Conservation (phyloP, 2,797 vertebrate species). For the Manis pentadactyla region DNA sequence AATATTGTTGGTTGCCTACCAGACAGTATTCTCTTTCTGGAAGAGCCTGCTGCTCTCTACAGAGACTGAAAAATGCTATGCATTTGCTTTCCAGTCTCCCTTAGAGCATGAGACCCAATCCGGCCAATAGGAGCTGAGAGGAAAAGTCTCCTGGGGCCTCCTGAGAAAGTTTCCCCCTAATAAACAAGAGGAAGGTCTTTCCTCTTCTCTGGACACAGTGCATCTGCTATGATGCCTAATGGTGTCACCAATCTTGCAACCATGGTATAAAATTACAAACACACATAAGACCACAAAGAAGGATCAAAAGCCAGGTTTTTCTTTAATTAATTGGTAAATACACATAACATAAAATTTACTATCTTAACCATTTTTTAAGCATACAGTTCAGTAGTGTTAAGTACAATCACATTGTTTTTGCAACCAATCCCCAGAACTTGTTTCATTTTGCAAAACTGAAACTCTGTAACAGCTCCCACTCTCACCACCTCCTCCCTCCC, state of each 20-base stretch:
- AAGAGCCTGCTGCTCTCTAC: not conserved
- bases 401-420: not conserved
- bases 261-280: not conserved
- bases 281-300: not conserved
- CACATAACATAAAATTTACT: not conserved
- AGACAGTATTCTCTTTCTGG: not conserved
- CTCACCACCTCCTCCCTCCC: not conserved
- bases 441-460: not conserved
- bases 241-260: not conserved
- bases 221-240: not conserved
- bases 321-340: not conserved
- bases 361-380: not conserved
- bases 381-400: not conserved
- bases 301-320: not conserved
- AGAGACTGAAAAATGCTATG: not conserved
- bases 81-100: not conserved
- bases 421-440: not conserved
- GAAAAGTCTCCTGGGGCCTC: not conserved
- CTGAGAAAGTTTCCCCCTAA: not conserved
- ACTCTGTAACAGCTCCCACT: not conserved
- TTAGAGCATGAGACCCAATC: not conserved
- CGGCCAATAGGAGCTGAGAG: not conserved
- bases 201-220: not conserved
- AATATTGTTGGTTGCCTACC: not conserved
- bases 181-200: not conserved